Conservation (phyloP, 2,113 vertebrate genomes). For the Callochromis pleurospilus region DNA sequence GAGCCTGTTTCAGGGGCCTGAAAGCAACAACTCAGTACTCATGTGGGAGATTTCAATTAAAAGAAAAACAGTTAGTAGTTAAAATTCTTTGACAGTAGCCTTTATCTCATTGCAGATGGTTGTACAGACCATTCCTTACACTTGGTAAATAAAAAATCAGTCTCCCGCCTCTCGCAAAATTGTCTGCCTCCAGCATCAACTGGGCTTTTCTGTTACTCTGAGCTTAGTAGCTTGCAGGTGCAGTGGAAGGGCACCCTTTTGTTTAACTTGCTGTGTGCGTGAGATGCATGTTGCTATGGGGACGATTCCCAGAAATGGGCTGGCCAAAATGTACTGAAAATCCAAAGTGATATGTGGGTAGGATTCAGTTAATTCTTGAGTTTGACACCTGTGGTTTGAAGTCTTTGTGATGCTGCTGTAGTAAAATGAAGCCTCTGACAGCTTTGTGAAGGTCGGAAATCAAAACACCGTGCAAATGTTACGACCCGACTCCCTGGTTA, state of each 20-base stretch:
- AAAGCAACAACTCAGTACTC: background rate
- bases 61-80: background rate
- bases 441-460: background rate
- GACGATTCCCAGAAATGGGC: background rate
- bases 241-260: background rate
- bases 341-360: background rate
- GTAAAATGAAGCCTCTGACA: background rate
- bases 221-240: background rate
- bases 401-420: background rate
- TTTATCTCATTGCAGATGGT: background rate
- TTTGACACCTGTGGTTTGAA: background rate
- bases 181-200: background rate
- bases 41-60: background rate
- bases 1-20: background rate
- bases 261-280: background rate
- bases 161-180: background rate
- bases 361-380: background rate
- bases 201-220: background rate
- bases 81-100: background rate
- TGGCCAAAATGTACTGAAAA: background rate
- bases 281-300: background rate
- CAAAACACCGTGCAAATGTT: background rate
- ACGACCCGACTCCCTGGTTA: background rate
- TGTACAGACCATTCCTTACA: background rate
- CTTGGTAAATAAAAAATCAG: background rate